Base-by-base conservation (phyloP, 2,113 vertebrate species). In the Tor tambroides region DNA sequence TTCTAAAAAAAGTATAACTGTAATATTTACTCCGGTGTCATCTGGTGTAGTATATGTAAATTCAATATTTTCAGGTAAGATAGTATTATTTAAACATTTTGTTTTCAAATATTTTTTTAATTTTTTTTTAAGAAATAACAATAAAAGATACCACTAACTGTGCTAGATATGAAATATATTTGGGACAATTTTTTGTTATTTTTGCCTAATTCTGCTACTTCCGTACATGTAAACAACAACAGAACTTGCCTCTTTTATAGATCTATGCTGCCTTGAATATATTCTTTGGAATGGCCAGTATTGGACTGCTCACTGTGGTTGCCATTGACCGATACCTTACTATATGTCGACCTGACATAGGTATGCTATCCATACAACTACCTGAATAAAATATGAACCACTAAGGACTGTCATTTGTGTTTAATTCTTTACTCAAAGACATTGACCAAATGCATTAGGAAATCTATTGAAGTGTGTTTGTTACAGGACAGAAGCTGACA, bases 231-330 rank as follows among this genome's bases (percentile, higher is more conserved):
- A 14, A 77, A 28, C 7, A 72, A 35, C 2, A 67, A 21, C 9
- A 72, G 9, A 41, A 5, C 30, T 28, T 32, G 32, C 49, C 17
- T 87, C 80, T 87, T 77, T 93, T 95, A 86, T 94, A 99, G 98
- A 94, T 98, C 88, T 99, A 99, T 90, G 98, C 98, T 80, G 98
- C 97, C 74, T 92, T 99, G 86, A 99, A 99, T 93, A 99, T 99
- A 88, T 99, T 99, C 91, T 99, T 99, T 86, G 98, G 98, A 46
- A 99, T 99, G 98, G 96, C 97, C 0, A 99, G 98, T 88, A 99
- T 99, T 54, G 98, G 98, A 61, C 94, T 99, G 82, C 96, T 99
- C 87, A 99, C 96, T 1, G 97, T 97, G 49, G 96, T 99, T 85
- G 97, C 98, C 0, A 74, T 99, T 56, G 98, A 99, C 89, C 95